Conservation (phyloP, 92 coral and sea anemone genomes). For the Desmophyllum pertusum region DNA sequence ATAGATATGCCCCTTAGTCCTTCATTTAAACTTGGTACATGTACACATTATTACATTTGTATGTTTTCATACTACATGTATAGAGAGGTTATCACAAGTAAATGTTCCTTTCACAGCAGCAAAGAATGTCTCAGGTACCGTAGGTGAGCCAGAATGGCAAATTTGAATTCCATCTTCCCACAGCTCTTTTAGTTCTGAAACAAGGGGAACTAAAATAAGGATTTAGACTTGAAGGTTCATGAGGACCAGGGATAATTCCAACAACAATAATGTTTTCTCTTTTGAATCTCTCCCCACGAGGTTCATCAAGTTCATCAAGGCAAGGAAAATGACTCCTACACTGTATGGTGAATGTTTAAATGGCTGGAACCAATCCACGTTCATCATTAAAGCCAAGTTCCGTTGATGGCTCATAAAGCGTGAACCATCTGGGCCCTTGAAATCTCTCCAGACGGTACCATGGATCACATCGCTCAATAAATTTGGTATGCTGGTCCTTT, state of each 20-base stretch:
- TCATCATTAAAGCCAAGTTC: constrained; percentile 51
- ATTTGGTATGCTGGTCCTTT: neutral
- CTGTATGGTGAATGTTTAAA: constrained; percentile 55
- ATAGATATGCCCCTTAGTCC: no score
- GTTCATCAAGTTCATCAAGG: constrained; percentile 70
- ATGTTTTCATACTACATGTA: no score
- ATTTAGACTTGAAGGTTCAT: constrained; percentile 53
- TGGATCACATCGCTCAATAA: neutral
- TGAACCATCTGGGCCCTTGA: constrained; percentile 32
- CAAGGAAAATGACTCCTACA: constrained; percentile 73
- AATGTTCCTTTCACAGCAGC: no score
- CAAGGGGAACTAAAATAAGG: constrained; percentile 41
- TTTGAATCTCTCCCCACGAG: constrained; percentile 63
- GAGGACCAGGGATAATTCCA: constrained; percentile 71
- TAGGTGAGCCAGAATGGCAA: neutral
- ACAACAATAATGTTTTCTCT: constrained; percentile 67
- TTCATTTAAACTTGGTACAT: no score
- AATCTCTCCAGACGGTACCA: constrained; percentile 65
- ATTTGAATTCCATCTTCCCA: constrained; percentile 49
- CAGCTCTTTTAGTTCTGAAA: constrained; percentile 22
- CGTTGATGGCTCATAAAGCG: constrained; percentile 39
- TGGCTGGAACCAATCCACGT: constrained; percentile 78
- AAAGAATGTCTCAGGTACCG: neutral
- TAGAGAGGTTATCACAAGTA: no score
- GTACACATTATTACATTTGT: no score